These are phyloP conservation scores for Engystomops pustulosus DNA, from an alignment of 2,113 vertebrate genomes.

Conservation along the genomic window DNA sequence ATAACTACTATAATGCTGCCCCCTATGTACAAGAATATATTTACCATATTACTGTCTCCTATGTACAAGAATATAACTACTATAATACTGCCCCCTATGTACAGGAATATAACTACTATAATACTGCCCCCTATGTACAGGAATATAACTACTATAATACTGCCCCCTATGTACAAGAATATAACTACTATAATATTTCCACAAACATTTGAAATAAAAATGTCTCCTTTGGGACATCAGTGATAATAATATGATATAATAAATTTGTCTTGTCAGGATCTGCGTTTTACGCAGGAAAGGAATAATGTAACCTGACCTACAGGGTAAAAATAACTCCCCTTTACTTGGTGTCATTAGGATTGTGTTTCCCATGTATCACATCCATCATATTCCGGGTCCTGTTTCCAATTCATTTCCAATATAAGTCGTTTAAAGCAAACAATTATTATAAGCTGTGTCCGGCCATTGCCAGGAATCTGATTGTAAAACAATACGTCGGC, in stretches of 20 bases:
- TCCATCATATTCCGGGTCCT: slow-evolving; percentile 39
- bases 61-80: no score
- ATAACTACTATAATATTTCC: no score
- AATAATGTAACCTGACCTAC: slow-evolving; percentile 33
- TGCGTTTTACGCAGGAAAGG: slow-evolving; percentile 15
- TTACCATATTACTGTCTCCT: no score
- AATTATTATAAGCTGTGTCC: slow-evolving; percentile 44
- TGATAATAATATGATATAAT: slow-evolving; percentile 31
- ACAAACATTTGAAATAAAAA: no score
- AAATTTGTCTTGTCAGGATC: neutral
- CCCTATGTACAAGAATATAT: no score
- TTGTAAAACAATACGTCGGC: slow-evolving; percentile 52
- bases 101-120: no score
- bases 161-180: no score
- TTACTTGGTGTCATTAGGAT: slow-evolving; percentile 27
- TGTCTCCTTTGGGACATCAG: neutral
- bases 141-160: no score
- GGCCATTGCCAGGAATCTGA: slow-evolving; percentile 36
- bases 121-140: no score
- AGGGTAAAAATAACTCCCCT: neutral
- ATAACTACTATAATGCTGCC: no score
- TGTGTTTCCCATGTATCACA: slow-evolving; percentile 46
- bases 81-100: no score
- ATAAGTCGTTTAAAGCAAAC: slow-evolving; percentile 40
- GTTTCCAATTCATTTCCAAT: slow-evolving; percentile 58